These are phyloP conservation scores for Nothoprocta pentlandii DNA, from an alignment of 2,113 vertebrate species.

Conservation along the genomic window DNA sequence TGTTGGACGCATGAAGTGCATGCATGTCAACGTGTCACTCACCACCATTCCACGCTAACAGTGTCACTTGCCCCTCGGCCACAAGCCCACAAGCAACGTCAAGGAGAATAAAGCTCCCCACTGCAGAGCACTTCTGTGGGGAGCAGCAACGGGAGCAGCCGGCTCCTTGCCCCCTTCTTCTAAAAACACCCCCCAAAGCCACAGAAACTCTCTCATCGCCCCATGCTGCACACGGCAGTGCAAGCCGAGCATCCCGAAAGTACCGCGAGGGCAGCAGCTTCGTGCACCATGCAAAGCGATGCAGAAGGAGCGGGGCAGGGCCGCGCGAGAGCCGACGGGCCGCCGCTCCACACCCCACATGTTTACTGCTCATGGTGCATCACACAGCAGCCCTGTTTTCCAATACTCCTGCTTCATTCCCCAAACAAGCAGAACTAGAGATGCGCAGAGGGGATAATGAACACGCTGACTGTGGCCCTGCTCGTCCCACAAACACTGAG, in stretches of 20 bases:
- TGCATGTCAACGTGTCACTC: background rate
- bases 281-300: fast-evolving
- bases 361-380: fast-evolving
- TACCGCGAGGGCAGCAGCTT: background rate
- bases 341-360: background rate
- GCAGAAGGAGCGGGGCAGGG: background rate
- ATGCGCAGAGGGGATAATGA: no score
- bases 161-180: constrained; percentile 17
- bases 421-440: background rate
- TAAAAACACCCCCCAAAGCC: background rate
- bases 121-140: constrained; percentile 28
- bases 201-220: background rate
- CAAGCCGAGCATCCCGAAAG: background rate
- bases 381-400: background rate
- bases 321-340: background rate
- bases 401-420: background rate
- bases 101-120: constrained; percentile 11
- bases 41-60: background rate
- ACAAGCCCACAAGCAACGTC: constrained; percentile 20
- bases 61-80: constrained; percentile 23
- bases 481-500: background rate
- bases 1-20: no score
- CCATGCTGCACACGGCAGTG: background rate
- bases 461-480: fast-evolving
- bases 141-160: background rate